Base-by-base conservation (phyloP, 2,888 invertebrate genomes). In the Eristalinus sepulchralis region DNA sequence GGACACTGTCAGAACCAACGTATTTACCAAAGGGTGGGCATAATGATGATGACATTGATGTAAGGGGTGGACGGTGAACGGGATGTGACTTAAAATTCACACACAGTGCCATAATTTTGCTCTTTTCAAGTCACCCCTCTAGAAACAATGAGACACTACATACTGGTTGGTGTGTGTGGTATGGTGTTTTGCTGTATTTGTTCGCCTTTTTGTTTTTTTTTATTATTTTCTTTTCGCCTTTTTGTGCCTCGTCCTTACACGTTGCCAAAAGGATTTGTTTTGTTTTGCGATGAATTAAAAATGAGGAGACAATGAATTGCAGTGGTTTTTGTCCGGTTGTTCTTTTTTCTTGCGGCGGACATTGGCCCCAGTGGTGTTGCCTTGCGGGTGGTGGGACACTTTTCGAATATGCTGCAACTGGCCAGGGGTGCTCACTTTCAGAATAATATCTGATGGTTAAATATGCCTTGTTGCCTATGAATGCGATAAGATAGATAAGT, bases 221-320 rank as follows among this genome's bases (percentile, higher is more conserved):
- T 70, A 33, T 64, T 27, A 27, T 24, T 64, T 1, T n/a, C 39
- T 13, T 36, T 72, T 60, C 31, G 2, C 11, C 57, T 72, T 27
- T 33, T 59, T 66, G 17, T 34, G 10, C 63, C 62, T 31, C 62
- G 17, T 47, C 47, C 47, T 47, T 57, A 62, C 75, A 62, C 47
- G 31, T 47, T 78, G 63, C 77, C 77, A 85, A 78, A 81, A 78
- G 81, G 62, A 73, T 85, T 81, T 85, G 85, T 82, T 85, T 85
- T 85, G 82, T 81, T 85, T 85, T 70, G 77, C 77, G 72, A 85
- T 85, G 85, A 81, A 85, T 85, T 85, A 82, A 85, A 85, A 85
- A 85, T 78, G 85, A 85, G 85, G 68, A 85, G 85, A 85, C 85
- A 85, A 85, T 82, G 85, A 81, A 82, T 82, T 60, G 60, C 53